phyloP scores from a whole-genome alignment of 1,140 invertebrate genomes.

The Tetramorium simillimum region DNA sequence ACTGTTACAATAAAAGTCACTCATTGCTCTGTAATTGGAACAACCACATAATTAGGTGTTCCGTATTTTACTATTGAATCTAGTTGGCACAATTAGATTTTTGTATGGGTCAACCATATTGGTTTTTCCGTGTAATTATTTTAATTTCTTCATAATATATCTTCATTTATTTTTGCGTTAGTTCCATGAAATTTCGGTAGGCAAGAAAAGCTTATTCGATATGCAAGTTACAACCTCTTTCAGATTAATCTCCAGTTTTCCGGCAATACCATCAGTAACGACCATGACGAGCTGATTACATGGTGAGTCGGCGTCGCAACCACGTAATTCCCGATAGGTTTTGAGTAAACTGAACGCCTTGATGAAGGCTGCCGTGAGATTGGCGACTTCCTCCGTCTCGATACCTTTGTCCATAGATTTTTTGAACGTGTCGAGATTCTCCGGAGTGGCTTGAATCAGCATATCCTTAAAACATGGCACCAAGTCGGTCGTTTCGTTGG shows the following conservation, averaged over 20 bases:
- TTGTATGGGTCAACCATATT: too few relatives aligned
- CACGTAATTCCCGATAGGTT: constrained; percentile 87
- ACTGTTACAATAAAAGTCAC: too few relatives aligned
- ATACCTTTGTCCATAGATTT: constrained; percentile 88
- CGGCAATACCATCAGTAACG: constrained; percentile 98
- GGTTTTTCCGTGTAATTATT: too few relatives aligned
- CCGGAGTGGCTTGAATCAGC: constrained; percentile 96
- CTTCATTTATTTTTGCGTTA: too few relatives aligned
- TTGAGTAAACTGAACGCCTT: constrained; percentile 94
- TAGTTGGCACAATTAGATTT: too few relatives aligned
- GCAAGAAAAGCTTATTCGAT: neutral
- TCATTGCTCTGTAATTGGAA: too few relatives aligned
- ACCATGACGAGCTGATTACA: constrained; percentile 99
- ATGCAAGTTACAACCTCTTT: constrained; percentile 86
- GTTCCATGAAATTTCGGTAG: neutral
- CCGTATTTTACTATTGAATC: too few relatives aligned
- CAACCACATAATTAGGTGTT: too few relatives aligned
- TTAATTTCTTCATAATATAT: too few relatives aligned
- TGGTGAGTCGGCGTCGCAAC: constrained; percentile 86
- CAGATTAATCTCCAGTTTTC: constrained; percentile 87
- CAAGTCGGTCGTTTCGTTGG: constrained; percentile 88
- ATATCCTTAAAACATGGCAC: constrained; percentile 93
- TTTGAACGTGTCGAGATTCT: constrained; percentile 94
- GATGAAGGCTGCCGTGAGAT: constrained; percentile 94
- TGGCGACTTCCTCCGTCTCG: constrained; percentile 92